These are phyloP conservation scores for Lepidurus arcticus DNA, from an alignment of 1,140 invertebrate species.

Conservation along the genomic window DNA sequence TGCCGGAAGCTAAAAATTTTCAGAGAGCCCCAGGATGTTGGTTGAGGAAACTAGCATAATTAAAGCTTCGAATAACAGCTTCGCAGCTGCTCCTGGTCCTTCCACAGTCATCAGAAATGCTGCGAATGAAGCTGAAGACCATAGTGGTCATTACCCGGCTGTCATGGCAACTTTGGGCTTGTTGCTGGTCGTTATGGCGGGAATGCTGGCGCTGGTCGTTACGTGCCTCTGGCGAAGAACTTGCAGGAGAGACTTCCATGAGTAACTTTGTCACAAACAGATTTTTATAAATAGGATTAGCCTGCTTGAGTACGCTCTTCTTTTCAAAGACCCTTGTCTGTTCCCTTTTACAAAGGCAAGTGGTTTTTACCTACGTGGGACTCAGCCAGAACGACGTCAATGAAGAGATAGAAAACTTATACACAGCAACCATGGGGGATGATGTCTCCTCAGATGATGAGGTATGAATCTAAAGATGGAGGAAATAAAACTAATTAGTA, in stretches of 20 bases:
- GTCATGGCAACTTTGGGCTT: constrained; percentile 5
- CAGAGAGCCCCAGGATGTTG: neutral
- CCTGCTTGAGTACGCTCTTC: no score
- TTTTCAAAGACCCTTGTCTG: neutral
- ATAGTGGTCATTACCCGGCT: neutral
- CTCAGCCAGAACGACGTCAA: neutral
- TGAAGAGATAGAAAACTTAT: neutral
- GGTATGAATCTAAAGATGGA: neutral
- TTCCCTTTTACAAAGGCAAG: neutral
- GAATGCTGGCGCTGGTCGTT: neutral
- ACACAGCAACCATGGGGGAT: neutral
- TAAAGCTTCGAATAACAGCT: neutral
- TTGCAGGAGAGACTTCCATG: neutral
- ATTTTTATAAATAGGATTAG: neutral
- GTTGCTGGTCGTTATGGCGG: neutral
- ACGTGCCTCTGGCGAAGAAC: neutral
- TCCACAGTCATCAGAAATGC: neutral
- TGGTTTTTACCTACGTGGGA: neutral
- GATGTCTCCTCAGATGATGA: neutral
- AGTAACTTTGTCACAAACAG: neutral
- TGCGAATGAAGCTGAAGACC: neutral
- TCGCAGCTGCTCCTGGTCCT: neutral
- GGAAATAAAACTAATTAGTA: neutral
- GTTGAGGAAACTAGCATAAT: neutral
- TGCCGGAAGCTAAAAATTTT: neutral